phyloP scores from a whole-genome alignment of 1,140 invertebrate species.

The Heliothis subflexa region DNA sequence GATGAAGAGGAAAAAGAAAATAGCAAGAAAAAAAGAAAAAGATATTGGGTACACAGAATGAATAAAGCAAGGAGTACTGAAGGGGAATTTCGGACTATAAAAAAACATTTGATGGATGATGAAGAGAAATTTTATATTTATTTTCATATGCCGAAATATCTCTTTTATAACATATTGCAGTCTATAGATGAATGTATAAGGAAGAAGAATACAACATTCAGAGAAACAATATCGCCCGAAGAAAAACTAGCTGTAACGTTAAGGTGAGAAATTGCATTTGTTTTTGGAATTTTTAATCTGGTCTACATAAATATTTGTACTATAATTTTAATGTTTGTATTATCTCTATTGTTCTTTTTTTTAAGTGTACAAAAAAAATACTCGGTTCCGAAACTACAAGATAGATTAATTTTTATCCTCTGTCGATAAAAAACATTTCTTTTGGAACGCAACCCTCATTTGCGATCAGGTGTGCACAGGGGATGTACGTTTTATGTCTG shows the following conservation, averaged over 20 bases:
- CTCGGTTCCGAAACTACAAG: slow-evolving; percentile 1
- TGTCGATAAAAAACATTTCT: not conserved
- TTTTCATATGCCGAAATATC: slow-evolving; percentile 56
- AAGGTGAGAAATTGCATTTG: slow-evolving; percentile 48
- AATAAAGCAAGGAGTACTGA: slow-evolving; percentile 48
- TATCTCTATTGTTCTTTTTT: too few relatives aligned
- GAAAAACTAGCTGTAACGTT: slow-evolving; percentile 58
- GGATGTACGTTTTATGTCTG: slow-evolving; percentile 16
- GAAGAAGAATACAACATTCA: slow-evolving; percentile 57
- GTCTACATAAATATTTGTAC: slow-evolving; percentile 1
- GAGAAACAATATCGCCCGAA: slow-evolving; percentile 57
- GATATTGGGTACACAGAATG: slow-evolving; percentile 55
- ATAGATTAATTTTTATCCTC: not conserved
- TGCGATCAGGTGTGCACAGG: slow-evolving; percentile 11
- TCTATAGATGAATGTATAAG: slow-evolving; percentile 52
- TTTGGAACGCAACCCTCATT: slow-evolving; percentile 20
- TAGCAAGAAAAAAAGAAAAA: slow-evolving; percentile 50
- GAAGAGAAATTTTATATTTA: slow-evolving; percentile 57
- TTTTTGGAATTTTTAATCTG: slow-evolving; percentile 8
- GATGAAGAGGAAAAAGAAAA: slow-evolving; percentile 50
- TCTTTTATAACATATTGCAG: slow-evolving; percentile 57
- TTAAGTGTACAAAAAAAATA: not conserved
- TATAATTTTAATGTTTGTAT: not conserved
- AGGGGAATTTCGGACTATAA: slow-evolving; percentile 50
- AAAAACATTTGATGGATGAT: slow-evolving; percentile 53